Evolutionary conservation across 2,888 invertebrate species (phyloP).

Genomic region (Deilephila porcellus): DNA sequence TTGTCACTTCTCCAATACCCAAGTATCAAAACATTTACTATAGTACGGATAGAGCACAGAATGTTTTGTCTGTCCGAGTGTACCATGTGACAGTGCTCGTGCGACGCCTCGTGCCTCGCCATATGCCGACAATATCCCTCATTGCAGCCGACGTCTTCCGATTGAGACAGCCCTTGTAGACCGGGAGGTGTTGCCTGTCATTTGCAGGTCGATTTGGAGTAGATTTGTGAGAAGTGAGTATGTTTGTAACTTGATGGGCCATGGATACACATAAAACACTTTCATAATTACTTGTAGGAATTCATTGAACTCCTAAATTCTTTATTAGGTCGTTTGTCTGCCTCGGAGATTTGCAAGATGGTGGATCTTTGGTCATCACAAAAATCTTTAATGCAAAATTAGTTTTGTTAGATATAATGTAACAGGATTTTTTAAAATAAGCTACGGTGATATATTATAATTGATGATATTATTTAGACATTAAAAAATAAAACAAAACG

Average conservation of each 20-base stretch:
- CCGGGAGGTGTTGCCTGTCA: conserved; percentile 49
- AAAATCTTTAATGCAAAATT: no score
- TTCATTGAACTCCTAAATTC: no score
- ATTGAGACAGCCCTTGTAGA: conserved; percentile 77
- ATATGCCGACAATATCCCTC: conserved; percentile 77
- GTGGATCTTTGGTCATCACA: no score
- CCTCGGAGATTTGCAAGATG: no score
- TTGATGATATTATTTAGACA: no score
- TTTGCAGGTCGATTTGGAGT: background rate
- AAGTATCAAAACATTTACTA: conserved; percentile 62
- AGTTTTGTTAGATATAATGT: no score
- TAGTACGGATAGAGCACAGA: conserved; percentile 75
- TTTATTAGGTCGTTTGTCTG: no score
- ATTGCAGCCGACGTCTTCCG: conserved; percentile 79
- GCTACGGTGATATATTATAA: no score
- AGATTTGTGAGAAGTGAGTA: background rate
- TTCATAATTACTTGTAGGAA: no score
- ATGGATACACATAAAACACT: no score
- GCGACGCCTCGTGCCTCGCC: conserved; percentile 56
- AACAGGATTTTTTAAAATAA: no score
- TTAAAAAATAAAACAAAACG: no score
- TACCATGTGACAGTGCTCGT: conserved; percentile 57
- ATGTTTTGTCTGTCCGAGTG: conserved; percentile 79
- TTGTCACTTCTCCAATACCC: background rate
- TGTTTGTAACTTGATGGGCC: background rate